Conservation (phyloP, 2,113 vertebrate genomes). For the Accipiter cooperii region DNA sequence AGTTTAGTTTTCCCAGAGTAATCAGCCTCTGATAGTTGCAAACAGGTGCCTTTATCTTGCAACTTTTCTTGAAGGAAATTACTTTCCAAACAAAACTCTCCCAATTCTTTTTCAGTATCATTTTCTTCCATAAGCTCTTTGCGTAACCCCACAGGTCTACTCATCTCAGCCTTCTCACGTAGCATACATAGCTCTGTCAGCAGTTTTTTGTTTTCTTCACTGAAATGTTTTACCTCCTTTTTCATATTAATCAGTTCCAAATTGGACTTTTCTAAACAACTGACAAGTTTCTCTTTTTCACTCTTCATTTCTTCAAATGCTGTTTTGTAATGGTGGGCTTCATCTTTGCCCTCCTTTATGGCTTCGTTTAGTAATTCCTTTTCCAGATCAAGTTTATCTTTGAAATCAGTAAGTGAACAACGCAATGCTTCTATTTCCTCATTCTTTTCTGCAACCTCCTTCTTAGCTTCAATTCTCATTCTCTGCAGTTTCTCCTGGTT, state of each 20-base stretch:
- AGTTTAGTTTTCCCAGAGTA: constrained; percentile 52
- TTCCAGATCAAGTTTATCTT: constrained; percentile 45
- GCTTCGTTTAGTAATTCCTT: constrained; percentile 7
- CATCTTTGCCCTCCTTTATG: constrained; percentile 3
- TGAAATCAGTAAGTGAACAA: constrained; percentile 8
- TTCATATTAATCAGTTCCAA: constrained; percentile 49
- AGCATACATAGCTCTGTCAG: neutral
- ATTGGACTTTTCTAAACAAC: constrained; percentile 46
- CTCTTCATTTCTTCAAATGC: constrained; percentile 59
- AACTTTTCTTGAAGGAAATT: constrained; percentile 13
- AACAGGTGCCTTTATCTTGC: neutral
- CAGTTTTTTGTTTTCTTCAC: constrained; percentile 57
- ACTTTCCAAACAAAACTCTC: neutral
- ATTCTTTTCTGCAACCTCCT: constrained; percentile 57
- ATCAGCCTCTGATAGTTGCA: neutral
- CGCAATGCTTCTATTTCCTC: constrained; percentile 48
- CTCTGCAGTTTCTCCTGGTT: constrained; percentile 48
- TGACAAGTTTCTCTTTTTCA: constrained; percentile 66
- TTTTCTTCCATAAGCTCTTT: neutral
- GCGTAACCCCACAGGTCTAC: neutral
- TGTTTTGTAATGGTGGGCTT: constrained; percentile 40
- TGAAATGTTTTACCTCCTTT: constrained; percentile 37
- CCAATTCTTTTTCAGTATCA: neutral
- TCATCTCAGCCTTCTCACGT: neutral
- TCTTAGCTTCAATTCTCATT: constrained; percentile 25